These are phyloP conservation scores for Tinamus major DNA, from an alignment of 2,797 vertebrate species.

Conservation along the genomic window DNA sequence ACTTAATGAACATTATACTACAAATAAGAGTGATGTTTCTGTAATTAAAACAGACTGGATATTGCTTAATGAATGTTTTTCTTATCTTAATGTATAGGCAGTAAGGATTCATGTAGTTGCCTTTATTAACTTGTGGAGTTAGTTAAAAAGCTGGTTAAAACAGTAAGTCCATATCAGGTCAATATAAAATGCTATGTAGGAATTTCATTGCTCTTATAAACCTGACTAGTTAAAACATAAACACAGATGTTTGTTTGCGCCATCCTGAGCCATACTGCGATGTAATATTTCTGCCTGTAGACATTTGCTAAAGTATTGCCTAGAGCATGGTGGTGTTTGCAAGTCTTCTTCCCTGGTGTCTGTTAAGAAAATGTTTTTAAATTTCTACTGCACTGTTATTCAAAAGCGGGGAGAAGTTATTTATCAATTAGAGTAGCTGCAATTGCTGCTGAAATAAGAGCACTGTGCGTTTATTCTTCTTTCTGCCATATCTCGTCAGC, in stretches of 20 bases:
- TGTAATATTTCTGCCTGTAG: slow-evolving; percentile 49
- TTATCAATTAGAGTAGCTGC: slow-evolving; percentile 26
- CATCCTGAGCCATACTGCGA: slow-evolving; percentile 41
- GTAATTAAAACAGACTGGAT: slow-evolving; percentile 80
- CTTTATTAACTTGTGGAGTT: slow-evolving; percentile 75
- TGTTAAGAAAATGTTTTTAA: slow-evolving; percentile 34
- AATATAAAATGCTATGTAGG: slow-evolving; percentile 71
- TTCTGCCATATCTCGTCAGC: slow-evolving; percentile 36
- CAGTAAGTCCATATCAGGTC: slow-evolving; percentile 70
- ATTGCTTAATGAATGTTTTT: slow-evolving; percentile 78
- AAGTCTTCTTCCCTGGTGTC: background rate
- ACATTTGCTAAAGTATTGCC: slow-evolving; percentile 22
- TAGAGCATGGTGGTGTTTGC: slow-evolving; percentile 13
- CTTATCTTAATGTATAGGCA: slow-evolving; percentile 72
- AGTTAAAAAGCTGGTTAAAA: slow-evolving; percentile 76
- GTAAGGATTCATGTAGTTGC: slow-evolving; percentile 74
- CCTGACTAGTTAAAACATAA: slow-evolving; percentile 68
- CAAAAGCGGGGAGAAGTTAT: background rate
- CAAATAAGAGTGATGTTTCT: slow-evolving; percentile 78
- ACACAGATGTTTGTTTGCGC: slow-evolving; percentile 70
- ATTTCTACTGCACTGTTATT: slow-evolving; percentile 34
- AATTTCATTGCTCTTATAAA: slow-evolving; percentile 72
- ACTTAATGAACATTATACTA: slow-evolving; percentile 75
- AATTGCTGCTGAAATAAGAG: slow-evolving; percentile 20
- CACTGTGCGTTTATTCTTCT: background rate